phyloP scores from a whole-genome alignment of 2,113 vertebrate species.

The Phainopepla nitens region DNA sequence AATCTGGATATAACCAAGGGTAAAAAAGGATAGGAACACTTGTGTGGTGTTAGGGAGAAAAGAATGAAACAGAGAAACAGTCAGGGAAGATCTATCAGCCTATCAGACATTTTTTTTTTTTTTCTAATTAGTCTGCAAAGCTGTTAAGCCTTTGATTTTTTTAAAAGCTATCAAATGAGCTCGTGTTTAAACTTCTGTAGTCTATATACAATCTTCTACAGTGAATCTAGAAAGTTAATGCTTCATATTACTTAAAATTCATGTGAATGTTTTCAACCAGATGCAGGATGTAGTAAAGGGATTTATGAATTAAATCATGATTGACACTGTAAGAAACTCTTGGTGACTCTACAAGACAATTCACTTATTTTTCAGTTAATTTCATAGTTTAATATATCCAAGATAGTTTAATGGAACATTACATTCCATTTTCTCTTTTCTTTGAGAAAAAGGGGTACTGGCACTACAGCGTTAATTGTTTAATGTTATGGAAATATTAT shows the following conservation, averaged over 20 bases:
- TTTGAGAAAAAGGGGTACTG: background rate
- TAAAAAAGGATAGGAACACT: background rate
- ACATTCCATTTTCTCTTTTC: background rate
- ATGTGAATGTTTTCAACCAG: background rate
- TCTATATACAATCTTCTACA: background rate
- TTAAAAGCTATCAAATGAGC: background rate
- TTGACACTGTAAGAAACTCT: background rate
- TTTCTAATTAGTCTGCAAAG: conserved; percentile 21
- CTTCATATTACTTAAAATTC: conserved; percentile 28
- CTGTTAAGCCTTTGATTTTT: background rate
- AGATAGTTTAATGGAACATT: conserved; percentile 5
- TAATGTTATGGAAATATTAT: background rate
- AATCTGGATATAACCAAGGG: background rate
- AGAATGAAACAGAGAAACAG: background rate
- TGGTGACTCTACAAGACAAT: conserved; percentile 13
- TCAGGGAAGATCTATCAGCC: background rate
- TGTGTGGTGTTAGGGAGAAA: background rate
- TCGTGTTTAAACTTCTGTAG: conserved; percentile 27
- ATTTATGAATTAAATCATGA: conserved; percentile 36
- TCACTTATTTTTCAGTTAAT: conserved; percentile 6
- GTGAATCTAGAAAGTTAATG: conserved; percentile 17
- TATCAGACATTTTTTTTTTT: background rate
- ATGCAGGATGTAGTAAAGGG: background rate
- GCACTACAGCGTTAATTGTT: background rate
- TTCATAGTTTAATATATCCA: conserved; percentile 6